Conservation (phyloP, 2,113 vertebrate genomes). For the Sturnira hondurensis region DNA sequence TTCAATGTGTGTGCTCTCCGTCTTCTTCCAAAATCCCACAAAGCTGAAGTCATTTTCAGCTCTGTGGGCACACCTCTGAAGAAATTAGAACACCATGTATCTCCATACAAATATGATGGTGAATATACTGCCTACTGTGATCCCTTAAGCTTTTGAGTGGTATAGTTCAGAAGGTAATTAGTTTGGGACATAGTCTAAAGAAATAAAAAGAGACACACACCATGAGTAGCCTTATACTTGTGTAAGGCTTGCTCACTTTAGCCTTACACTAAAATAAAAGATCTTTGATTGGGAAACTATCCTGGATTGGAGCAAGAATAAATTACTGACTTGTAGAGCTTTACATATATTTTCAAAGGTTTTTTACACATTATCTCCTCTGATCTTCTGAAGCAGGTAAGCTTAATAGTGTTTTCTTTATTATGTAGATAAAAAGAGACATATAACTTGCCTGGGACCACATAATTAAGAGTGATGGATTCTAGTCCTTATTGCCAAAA, state of each 20-base stretch:
- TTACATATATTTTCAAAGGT: background rate
- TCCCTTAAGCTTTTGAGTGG: background rate
- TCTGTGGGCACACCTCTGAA: background rate
- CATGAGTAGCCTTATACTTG: background rate
- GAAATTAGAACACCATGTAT: background rate
- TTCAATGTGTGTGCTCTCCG: background rate
- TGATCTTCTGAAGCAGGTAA: background rate
- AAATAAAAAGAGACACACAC: background rate
- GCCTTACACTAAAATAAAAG: constrained; percentile 21
- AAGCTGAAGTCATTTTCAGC: constrained; percentile 11
- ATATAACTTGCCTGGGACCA: background rate
- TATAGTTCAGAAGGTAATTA: background rate
- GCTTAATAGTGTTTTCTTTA: background rate
- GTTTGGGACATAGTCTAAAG: background rate
- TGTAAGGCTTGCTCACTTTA: too few relatives aligned
- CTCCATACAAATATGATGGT: background rate
- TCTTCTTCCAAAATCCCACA: background rate
- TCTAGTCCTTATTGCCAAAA: background rate
- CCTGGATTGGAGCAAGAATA: constrained; percentile 17
- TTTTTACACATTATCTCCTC: background rate
- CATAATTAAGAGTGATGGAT: background rate
- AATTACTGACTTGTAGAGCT: background rate
- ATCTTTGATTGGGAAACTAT: background rate
- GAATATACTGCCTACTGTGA: background rate
- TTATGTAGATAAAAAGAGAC: background rate